Base-by-base conservation (phyloP, 2,113 vertebrate species). In the Tragelaphus buxtoni region DNA sequence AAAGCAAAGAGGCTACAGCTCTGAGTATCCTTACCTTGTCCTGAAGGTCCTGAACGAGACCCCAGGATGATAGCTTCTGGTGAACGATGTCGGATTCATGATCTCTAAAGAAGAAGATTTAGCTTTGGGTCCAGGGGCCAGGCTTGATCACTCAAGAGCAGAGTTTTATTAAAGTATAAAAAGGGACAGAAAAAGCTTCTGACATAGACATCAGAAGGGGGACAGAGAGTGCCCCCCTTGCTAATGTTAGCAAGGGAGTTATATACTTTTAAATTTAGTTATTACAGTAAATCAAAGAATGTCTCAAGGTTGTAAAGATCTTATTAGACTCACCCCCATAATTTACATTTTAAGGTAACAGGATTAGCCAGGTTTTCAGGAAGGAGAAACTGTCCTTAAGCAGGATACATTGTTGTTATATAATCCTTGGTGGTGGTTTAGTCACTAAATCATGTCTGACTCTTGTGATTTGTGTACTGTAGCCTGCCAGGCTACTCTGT, bases 401-500 rank as follows among this genome's bases (percentile, higher is more conserved):
- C 63, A 69, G 63, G 17, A 69, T 22, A 22, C 63, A 20, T 20
- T 35, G 9, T 22, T 69, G n/a, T 39, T 69, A 39, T 6, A 69
- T 39, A 69, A 69, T 69, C 65, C 65, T 69, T 22, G 18, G 1
- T 39, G 18, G 65, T 69, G 18, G n/a, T 39, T 39, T 39, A 39
- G 18, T 69, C 2, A 18, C 9, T 69, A 22, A 69, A 5, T 39
- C 0, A 0, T 39, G 9, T 39, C n/a, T 39, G 9, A 69, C n/a
- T 35, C n/a, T 22, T 10, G 18, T 1, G 0, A 69, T 39, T 35
- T 2, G 2, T 39, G 9, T 2, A 22, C n/a, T 22, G 18, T 69
- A 35, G 18, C 65, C 18, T 0, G 2, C 2, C n/a, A 69, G n/a
- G n/a, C n/a, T 69, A 0, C 9, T 69, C 65, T 39, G n/a, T 69